These are phyloP conservation scores for Osmerus eperlanus DNA, from an alignment of 2,113 vertebrate genomes.

Conservation along the genomic window DNA sequence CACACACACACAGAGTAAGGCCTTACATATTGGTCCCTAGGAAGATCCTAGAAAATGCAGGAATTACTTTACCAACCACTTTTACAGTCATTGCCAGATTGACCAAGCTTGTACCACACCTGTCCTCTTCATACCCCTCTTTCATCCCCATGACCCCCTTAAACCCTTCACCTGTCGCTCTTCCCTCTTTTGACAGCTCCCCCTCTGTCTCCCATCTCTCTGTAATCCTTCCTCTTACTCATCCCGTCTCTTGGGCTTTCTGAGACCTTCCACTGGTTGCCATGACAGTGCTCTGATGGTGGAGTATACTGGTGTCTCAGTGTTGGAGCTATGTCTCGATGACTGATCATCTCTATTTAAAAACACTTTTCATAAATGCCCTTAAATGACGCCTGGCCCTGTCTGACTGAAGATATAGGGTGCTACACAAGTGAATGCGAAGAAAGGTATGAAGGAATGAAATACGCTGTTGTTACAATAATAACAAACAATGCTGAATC, in stretches of 20 bases:
- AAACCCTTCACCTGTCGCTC: slow-evolving; percentile 16
- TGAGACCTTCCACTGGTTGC: slow-evolving; percentile 4
- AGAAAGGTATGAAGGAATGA: not conserved
- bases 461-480: not conserved
- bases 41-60: not conserved
- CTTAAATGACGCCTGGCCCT: slow-evolving; percentile 47
- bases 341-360: slow-evolving; percentile 54
- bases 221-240: slow-evolving; percentile 21
- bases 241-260: slow-evolving; percentile 6
- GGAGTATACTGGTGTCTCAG: slow-evolving; percentile 7
- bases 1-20: not conserved
- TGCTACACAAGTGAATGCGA: no score
- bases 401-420: slow-evolving; percentile 4
- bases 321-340: slow-evolving; percentile 2
- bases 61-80: slow-evolving; percentile 25
- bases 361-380: slow-evolving; percentile 39
- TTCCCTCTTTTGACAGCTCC: not conserved
- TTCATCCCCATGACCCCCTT: slow-evolving; percentile 11
- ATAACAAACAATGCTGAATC: not conserved
- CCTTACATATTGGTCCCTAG: no score
- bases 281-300: slow-evolving; percentile 4
- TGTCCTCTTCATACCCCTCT: slow-evolving; percentile 8
- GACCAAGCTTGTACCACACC: not conserved
- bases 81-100: no score
- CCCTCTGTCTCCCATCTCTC: slow-evolving; percentile 9